phyloP scores from a whole-genome alignment of 2,113 vertebrate species.

The Callaeas wilsoni region DNA sequence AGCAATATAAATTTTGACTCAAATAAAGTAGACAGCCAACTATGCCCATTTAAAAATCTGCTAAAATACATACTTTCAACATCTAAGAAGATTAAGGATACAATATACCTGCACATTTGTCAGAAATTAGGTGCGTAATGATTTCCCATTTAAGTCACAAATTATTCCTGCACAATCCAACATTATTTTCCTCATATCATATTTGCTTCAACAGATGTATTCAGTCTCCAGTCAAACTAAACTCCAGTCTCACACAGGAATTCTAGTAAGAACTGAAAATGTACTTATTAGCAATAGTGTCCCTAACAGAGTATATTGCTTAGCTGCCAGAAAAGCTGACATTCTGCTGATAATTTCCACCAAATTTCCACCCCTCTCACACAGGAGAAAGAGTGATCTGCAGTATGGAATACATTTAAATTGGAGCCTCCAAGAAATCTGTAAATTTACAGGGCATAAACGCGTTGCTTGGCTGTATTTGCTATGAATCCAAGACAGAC shows the following conservation, averaged over 20 bases:
- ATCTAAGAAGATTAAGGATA: neutral
- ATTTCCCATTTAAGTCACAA: neutral
- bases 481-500: neutral
- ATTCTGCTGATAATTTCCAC: neutral
- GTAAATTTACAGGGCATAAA: neutral
- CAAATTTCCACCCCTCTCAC: neutral
- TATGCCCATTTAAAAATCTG: neutral
- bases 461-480: neutral
- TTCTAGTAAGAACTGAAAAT: neutral
- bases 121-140: neutral
- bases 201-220: neutral
- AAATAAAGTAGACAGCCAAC: neutral
- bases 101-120: rapidly evolving
- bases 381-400: neutral
- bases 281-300: neutral
- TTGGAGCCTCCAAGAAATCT: neutral
- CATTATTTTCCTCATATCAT: neutral
- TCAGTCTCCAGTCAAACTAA: neutral
- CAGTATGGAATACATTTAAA: neutral
- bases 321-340: neutral
- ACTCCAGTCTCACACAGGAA: neutral
- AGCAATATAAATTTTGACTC: neutral
- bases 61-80: neutral
- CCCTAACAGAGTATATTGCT: neutral
- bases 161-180: neutral